These are phyloP conservation scores for Psittacula derbiana DNA, from an alignment of 2,797 vertebrate species.

Conservation along the genomic window DNA sequence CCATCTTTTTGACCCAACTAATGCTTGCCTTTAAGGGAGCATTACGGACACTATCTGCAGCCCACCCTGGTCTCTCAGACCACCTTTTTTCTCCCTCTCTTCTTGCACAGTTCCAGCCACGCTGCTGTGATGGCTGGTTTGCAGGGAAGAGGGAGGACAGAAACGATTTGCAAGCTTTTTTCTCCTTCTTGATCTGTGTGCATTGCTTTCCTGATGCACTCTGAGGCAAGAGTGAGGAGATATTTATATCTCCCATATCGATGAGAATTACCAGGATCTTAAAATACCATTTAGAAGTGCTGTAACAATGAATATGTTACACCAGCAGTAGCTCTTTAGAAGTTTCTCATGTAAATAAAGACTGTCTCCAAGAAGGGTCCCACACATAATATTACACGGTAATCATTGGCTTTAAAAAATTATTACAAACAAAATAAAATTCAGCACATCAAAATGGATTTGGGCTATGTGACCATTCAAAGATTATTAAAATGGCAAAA, in stretches of 20 bases:
- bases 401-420: conserved; percentile 12
- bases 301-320: neutral
- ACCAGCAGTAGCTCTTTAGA: neutral
- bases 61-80: neutral
- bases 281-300: neutral
- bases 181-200: neutral
- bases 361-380: neutral
- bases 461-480: neutral
- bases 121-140: neutral
- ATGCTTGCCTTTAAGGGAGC: neutral
- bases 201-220: neutral
- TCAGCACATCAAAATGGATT: neutral
- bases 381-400: neutral
- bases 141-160: neutral
- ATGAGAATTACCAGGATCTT: conserved; percentile 11
- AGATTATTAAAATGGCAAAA: conserved; percentile 2
- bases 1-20: neutral
- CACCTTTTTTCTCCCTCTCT: neutral
- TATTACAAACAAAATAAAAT: conserved; percentile 16
- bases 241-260: neutral
- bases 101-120: neutral
- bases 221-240: neutral
- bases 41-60: neutral
- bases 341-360: conserved; percentile 4
- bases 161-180: neutral